Evolutionary conservation across 2,888 invertebrate species (phyloP), one percentile per base, ranked within the genome.

Genomic region (Temnothorax unifasciatus): DNA sequence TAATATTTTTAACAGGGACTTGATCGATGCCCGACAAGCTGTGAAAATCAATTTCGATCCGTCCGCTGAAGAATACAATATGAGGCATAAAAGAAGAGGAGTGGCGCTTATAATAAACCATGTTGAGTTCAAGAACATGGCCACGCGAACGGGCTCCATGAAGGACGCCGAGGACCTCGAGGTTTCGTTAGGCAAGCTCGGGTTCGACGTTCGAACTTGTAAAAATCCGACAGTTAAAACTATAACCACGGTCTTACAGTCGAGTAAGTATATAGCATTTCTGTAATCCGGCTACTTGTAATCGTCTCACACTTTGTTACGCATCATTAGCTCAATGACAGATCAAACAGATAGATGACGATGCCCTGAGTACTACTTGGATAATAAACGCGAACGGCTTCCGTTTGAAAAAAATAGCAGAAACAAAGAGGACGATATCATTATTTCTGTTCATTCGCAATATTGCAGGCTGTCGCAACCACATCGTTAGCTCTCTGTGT

Each of bases 31-130:
- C 44, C 44, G 50, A 44, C 38, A 59, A 3, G 15, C 69, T 4
- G 18, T 61, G 3, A 34, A 38, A 50, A 13, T 74, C 76, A 18
- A 54, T 34, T 1, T 84, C 15, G 54, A 86, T 0, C 47, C 57
- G 4, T 11, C 88, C 21, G 73, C 90, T 15, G 94, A 95, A 9
- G 93, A 93, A 77, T 97, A 96, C 90, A 92, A 95, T 50, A 96
- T 96, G 95, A 93, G 94, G 75, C 95, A 96, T 86, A 84, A 90
- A 4, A 93, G 94, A 18, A 93, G 96, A 57, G 97, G 97, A 15
- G 92, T 95, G 3, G 96, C 96, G 2, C 71, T 96, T 38, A 95
- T 97, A 81, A 96, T 97, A 84, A 97, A 96, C 91, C 96, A 97
- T 92, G 95, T 95, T 87, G 90, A 94, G 13, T 96, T 96, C 87